Evolutionary conservation across 1,140 invertebrate species (phyloP).

Genomic region (Rhynchophorus ferrugineus): DNA sequence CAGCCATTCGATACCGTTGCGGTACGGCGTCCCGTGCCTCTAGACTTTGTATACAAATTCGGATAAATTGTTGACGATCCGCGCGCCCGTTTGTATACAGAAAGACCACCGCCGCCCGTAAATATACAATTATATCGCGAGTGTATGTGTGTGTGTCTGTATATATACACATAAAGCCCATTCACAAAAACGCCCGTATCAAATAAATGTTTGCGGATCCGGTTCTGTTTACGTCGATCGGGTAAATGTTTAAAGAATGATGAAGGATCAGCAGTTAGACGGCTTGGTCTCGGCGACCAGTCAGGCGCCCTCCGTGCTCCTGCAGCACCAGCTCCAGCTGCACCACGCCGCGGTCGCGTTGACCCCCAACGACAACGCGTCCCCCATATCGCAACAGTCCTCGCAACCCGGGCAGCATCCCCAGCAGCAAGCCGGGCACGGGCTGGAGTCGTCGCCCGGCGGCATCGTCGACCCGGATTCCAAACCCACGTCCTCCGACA

Average conservation of each 20-base stretch:
- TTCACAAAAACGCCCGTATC: constrained; percentile 30
- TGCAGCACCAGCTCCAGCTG: constrained; percentile 36
- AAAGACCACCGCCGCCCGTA: constrained; percentile 38
- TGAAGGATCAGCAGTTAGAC: constrained; percentile 39
- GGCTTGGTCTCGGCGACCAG: constrained; percentile 29
- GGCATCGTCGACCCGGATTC: constrained; percentile 25
- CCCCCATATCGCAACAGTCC: constrained; percentile 3
- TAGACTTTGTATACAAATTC: constrained; percentile 37
- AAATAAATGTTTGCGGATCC: constrained; percentile 37
- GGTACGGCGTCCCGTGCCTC: not conserved
- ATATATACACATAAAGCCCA: constrained; percentile 35
- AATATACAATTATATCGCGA: too few relatives aligned
- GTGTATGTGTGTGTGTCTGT: too few relatives aligned
- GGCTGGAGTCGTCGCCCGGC: too few relatives aligned
- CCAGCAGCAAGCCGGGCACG: too few relatives aligned
- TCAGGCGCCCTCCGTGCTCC: constrained; percentile 29
- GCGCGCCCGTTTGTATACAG: constrained; percentile 37
- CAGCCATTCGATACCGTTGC: too few relatives aligned
- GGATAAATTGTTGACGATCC: constrained; percentile 36
- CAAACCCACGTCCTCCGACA: constrained; percentile 35
- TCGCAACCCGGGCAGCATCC: constrained; percentile 8
- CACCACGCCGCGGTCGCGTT: constrained; percentile 36
- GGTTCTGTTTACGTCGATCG: constrained; percentile 28
- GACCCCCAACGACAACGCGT: constrained; percentile 28
- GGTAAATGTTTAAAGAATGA: constrained; percentile 41